Conservation (phyloP, 2,797 vertebrate genomes). For the Pangasius krempfi region DNA sequence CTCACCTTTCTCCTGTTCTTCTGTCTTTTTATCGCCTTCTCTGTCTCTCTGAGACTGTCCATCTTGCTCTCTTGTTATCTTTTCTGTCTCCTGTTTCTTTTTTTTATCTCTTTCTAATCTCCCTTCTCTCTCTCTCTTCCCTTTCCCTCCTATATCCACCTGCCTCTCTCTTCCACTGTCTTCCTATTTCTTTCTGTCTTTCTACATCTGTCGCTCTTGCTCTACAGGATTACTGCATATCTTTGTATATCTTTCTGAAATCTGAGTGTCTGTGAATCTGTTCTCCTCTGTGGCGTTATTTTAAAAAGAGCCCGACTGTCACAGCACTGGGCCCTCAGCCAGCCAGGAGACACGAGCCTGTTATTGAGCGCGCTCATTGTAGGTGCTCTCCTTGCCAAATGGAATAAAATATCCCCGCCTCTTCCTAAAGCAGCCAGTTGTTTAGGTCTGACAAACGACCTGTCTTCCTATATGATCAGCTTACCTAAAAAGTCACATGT, state of each 20-base stretch:
- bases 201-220: slow-evolving; percentile 28
- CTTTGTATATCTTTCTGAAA: slow-evolving; percentile 18
- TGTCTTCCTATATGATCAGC: slow-evolving; percentile 37
- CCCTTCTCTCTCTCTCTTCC: neutral
- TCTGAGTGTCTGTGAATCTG: slow-evolving; percentile 24
- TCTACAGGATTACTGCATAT: slow-evolving; percentile 24
- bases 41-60: neutral
- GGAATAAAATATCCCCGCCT: slow-evolving; percentile 30
- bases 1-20: slow-evolving; percentile 16
- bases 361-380: slow-evolving; percentile 23
- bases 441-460: slow-evolving; percentile 37
- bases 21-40: slow-evolving; percentile 19
- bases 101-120: neutral
- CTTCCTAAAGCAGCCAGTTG: slow-evolving; percentile 34
- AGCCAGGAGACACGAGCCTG: slow-evolving; percentile 27
- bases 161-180: neutral
- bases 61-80: neutral
- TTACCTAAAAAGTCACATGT: slow-evolving; percentile 42
- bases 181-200: slow-evolving; percentile 27
- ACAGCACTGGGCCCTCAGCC: slow-evolving; percentile 36
- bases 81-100: neutral
- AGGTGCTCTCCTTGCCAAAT: slow-evolving; percentile 30
- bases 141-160: slow-evolving; percentile 16
- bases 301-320: slow-evolving; percentile 37
- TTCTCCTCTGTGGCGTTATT: slow-evolving; percentile 27